Percentiles rank a stretch among this genome's conserved stretches.
Conservation (phyloP, 2,113 vertebrate species). For the Collichthys lucidus region DNA sequence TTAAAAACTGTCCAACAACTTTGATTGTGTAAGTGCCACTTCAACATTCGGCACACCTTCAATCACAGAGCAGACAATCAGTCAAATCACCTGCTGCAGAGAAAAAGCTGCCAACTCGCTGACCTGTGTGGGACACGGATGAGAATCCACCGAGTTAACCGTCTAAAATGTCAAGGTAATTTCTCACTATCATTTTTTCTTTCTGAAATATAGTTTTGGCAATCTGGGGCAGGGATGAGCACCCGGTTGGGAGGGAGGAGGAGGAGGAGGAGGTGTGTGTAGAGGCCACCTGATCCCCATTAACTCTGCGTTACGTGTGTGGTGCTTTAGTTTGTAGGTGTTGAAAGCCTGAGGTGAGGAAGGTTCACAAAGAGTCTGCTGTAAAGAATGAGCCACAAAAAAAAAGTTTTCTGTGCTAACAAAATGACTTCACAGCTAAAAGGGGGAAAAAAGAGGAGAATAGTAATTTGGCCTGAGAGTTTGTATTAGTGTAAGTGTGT, state of each 20-base stretch:
- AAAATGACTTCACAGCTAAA: conserved; percentile 1
- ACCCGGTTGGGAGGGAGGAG: conserved; percentile 1
- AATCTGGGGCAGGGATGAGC: conserved; percentile 15
- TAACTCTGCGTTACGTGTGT: conserved; percentile 33
- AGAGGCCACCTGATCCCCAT: conserved; percentile 54
- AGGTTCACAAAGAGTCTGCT: conserved; percentile 43
- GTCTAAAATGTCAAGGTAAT: conserved; percentile 43
- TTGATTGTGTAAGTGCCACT: background rate
- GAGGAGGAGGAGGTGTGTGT: conserved; percentile 6
- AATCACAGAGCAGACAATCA: conserved; percentile 34
- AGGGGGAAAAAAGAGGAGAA: background rate
- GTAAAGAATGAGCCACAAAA: background rate
- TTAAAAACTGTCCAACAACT: too few relatives aligned
- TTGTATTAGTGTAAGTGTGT: background rate
- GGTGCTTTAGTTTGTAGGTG: conserved; percentile 28
- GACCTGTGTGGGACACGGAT: conserved; percentile 24
- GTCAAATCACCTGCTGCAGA: conserved; percentile 24
- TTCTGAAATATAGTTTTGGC: conserved; percentile 26
- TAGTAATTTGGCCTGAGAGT: conserved; percentile 21
- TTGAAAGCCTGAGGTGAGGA: conserved; percentile 33
- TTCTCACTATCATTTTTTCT: conserved; percentile 11
- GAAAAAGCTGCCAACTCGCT: conserved; percentile 16
- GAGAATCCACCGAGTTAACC: conserved; percentile 35
- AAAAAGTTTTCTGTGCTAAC: background rate
- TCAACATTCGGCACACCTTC: conserved; percentile 8